Evolutionary conservation across 2,888 invertebrate species (phyloP).

Genomic region (Piscicola geometra): DNA sequence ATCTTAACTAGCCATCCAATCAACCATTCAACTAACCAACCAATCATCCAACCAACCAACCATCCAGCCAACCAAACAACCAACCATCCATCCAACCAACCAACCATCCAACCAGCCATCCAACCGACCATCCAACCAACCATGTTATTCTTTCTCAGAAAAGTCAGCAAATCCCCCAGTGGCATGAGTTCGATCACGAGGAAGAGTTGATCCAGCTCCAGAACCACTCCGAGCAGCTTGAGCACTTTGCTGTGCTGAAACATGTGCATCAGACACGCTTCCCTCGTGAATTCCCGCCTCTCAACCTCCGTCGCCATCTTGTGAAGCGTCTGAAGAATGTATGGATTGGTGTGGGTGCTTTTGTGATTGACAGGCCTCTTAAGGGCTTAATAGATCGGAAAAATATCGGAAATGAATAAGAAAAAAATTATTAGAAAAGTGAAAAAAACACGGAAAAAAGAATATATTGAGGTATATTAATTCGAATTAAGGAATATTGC

Average conservation of each 20-base stretch:
- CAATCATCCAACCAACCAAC: too few relatives aligned
- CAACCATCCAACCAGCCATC: not conserved
- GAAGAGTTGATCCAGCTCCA: slow-evolving; percentile 86
- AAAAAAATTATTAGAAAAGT: too few relatives aligned
- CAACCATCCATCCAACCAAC: too few relatives aligned
- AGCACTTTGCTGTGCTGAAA: slow-evolving; percentile 94
- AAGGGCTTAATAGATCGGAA: too few relatives aligned
- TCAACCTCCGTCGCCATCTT: slow-evolving; percentile 86
- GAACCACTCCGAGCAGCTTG: slow-evolving; percentile 83
- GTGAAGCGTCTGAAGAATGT: slow-evolving; percentile 59
- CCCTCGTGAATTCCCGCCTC: slow-evolving; percentile 87
- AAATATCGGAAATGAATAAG: not conserved
- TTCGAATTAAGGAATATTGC: too few relatives aligned
- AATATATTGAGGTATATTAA: too few relatives aligned
- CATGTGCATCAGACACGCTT: slow-evolving; percentile 91
- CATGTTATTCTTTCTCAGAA: slow-evolving; percentile 62
- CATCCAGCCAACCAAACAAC: too few relatives aligned
- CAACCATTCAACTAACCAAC: too few relatives aligned
- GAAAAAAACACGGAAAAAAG: not conserved
- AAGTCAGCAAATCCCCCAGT: slow-evolving; percentile 87
- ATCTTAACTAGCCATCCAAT: too few relatives aligned
- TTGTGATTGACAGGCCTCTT: too few relatives aligned
- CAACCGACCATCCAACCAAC: not conserved
- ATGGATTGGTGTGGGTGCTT: not conserved
- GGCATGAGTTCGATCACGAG: slow-evolving; percentile 97